Conservation (phyloP, 2,113 vertebrate genomes). For the Addax nasomaculatus region DNA sequence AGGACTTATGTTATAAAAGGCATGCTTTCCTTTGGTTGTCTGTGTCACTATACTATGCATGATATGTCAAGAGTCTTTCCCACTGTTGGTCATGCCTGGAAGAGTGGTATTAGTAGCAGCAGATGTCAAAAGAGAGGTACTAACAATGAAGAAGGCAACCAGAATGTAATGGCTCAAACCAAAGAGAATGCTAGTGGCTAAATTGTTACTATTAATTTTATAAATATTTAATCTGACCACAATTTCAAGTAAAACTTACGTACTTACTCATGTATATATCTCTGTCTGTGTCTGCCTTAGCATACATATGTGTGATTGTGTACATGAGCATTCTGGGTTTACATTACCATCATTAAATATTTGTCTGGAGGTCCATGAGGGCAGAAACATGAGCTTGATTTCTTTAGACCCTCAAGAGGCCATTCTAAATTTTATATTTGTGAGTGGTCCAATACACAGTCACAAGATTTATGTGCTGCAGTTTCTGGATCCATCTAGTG, state of each 20-base stretch:
- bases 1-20: background rate
- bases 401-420: background rate
- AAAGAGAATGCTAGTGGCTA: background rate
- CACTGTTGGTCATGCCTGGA: background rate
- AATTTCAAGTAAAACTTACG: background rate
- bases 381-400: background rate
- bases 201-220: background rate
- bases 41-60: background rate
- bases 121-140: background rate
- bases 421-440: background rate
- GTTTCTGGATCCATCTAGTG: background rate
- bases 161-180: background rate
- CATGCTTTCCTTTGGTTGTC: background rate
- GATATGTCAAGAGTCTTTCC: background rate
- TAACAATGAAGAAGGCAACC: background rate
- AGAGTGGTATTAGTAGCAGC: background rate
- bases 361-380: background rate
- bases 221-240: background rate
- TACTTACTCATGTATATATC: background rate
- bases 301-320: background rate
- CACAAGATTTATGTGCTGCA: conserved; percentile 17
- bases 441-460: background rate
- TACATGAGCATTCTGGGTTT: background rate
- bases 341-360: background rate
- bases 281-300: background rate